phyloP scores from a whole-genome alignment of 92 coral and sea anemone species.

The Siderastrea radians region DNA sequence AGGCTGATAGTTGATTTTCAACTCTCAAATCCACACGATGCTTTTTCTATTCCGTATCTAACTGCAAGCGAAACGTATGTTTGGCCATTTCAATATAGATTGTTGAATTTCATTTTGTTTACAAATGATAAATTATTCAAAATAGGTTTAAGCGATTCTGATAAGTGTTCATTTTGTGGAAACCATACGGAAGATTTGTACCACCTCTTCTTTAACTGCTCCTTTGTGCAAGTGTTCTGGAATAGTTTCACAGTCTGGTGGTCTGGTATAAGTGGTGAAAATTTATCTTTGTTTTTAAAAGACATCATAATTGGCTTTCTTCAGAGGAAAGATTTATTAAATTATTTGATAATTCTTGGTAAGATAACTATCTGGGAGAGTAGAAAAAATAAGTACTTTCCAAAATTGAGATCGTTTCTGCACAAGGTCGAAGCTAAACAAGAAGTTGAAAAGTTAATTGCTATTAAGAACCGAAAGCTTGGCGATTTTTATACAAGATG shows the following conservation, averaged over 20 bases:
- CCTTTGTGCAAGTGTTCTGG: constrained; percentile 15
- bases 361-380: constrained; percentile 21
- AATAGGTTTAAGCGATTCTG: constrained; percentile 25
- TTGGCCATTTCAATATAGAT: constrained; percentile 38
- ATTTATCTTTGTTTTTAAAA: constrained; percentile 20
- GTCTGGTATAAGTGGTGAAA: constrained; percentile 29
- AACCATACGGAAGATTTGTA: background rate
- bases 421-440: constrained; percentile 13
- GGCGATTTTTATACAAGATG: constrained; percentile 22
- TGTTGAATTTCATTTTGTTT: constrained; percentile 36
- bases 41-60: constrained; percentile 21
- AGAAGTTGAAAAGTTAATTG: background rate
- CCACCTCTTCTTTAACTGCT: constrained; percentile 32
- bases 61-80: constrained; percentile 30
- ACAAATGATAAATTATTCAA: constrained; percentile 22
- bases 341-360: constrained; percentile 31
- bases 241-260: constrained; percentile 39
- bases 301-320: constrained; percentile 25
- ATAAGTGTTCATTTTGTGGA: constrained; percentile 25
- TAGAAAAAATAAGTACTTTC: constrained; percentile 27
- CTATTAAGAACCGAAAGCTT: constrained; percentile 20
- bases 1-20: constrained; percentile 29
- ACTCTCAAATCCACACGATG: constrained; percentile 22
- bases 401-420: constrained; percentile 15
- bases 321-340: constrained; percentile 7